These are phyloP conservation scores for Rhinogobius similis DNA, from an alignment of 2,113 vertebrate species.

Conservation along the genomic window DNA sequence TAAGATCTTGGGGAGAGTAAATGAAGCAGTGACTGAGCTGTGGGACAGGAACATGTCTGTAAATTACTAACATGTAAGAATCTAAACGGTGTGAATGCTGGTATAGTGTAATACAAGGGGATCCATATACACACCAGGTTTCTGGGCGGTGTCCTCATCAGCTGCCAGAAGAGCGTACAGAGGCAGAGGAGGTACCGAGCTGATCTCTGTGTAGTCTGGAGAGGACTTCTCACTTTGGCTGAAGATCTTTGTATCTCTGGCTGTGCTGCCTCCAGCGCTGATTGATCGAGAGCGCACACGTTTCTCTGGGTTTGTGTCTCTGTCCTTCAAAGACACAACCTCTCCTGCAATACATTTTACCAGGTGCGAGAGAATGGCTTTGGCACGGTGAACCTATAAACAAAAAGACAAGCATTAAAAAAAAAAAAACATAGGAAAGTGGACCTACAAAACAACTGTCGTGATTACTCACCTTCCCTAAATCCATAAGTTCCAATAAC, in stretches of 20 bases:
- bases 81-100: not conserved
- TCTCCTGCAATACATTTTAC: slow-evolving; percentile 98
- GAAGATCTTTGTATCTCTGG: slow-evolving; percentile 88
- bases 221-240: slow-evolving; percentile 81
- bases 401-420: not conserved
- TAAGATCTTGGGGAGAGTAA: too few species aligned
- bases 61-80: not conserved
- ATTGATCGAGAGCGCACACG: slow-evolving; percentile 90
- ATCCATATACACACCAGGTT: slow-evolving; percentile 52
- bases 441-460: not conserved
- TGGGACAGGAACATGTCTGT: too few species aligned
- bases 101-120: not conserved
- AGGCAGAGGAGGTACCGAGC: slow-evolving; percentile 92
- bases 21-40: too few species aligned
- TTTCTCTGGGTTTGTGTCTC: slow-evolving; percentile 79
- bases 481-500: slow-evolving; percentile 95
- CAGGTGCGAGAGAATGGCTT: slow-evolving; percentile 95
- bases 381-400: slow-evolving; percentile 81
- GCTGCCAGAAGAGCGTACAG: slow-evolving; percentile 92
- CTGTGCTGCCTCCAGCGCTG: slow-evolving; percentile 91
- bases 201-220: slow-evolving; percentile 92
- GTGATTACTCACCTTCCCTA: slow-evolving; percentile 84
- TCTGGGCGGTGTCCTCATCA: slow-evolving; percentile 83
- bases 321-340: slow-evolving; percentile 87
- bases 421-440: not conserved